Base-by-base conservation (phyloP, 1,140 invertebrate species). In the Argopecten irradians region DNA sequence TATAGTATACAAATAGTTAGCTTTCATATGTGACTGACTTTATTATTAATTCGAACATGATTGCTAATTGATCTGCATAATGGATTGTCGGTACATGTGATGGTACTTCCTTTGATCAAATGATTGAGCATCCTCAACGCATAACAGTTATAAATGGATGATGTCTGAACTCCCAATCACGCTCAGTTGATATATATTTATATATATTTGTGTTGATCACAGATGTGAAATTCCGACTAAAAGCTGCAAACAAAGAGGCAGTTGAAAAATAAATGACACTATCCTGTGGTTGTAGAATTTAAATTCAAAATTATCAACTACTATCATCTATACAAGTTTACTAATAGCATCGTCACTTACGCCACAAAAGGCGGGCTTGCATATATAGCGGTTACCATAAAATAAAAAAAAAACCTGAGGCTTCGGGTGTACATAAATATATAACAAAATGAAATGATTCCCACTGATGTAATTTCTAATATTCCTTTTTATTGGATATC, bases 241-340 rank as follows among this genome's bases (percentile, higher is more conserved):
- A 11, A 46, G 43, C 43, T 71, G n/a, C 28, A n/a, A 71, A 71
- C 55, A 71, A 71, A 16, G 55, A 71, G 16, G 11, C 22, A n/a
- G 5, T 71, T 71, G 55, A 71, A 71, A 71, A 5, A 28, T 71
- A 71, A 71, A 71, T 71, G 55, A 28, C 28, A 71, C 28, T 22
- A 71, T 5, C 28, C 55, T 28, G 28, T 28, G 55, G 22, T 71
- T 71, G 16, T 71, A 28, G 22, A 71, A 71, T 71, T 71, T 71
- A 71, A 71, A 71, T 71, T 71, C 55, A 8, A 71, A 28, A 71
- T 71, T 71, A 71, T 71, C 55, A 71, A 71, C 28, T 71, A 71
- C 55, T 7, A 28, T 71, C n/a, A 16, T 28, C 28, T 3, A 71
- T 28, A 71, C 55, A 71, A 22, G 55, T 71, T 22, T 28, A 22